Evolutionary conservation across 2,797 vertebrate genomes (phyloP).

Genomic region (Enteromius viviparus): DNA sequence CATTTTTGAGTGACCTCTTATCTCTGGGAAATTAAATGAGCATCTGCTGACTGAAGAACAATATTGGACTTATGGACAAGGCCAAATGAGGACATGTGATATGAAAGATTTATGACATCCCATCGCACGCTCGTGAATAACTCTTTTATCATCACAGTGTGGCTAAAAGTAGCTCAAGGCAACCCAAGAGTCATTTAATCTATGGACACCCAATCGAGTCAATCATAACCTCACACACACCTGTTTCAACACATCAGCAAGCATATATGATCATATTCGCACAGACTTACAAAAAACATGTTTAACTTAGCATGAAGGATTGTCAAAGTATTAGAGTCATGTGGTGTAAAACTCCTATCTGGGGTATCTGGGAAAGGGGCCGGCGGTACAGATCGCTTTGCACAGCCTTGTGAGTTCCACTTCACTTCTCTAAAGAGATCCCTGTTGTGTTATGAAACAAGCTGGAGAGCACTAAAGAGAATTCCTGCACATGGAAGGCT

Average conservation of each 20-base stretch:
- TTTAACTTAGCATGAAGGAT: neutral
- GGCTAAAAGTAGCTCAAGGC: constrained; percentile 28
- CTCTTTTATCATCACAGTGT: neutral
- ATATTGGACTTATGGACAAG: constrained; percentile 37
- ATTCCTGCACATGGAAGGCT: constrained; percentile 66
- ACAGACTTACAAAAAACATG: neutral
- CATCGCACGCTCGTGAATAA: constrained; percentile 11
- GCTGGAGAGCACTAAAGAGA: constrained; percentile 71
- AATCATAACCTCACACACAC: neutral
- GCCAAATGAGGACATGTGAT: constrained; percentile 48
- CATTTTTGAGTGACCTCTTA: neutral
- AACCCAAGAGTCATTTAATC: constrained; percentile 2
- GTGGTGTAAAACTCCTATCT: neutral
- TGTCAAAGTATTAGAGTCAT: neutral
- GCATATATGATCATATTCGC: neutral
- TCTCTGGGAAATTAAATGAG: constrained; percentile 58
- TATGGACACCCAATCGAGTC: neutral
- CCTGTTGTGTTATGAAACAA: constrained; percentile 74
- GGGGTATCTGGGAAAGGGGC: constrained; percentile 45
- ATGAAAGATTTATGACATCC: constrained; percentile 34
- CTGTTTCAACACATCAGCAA: neutral
- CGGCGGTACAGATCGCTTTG: constrained; percentile 68
- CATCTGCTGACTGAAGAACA: constrained; percentile 55
- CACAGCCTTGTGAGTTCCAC: constrained; percentile 66
- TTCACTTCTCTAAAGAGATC: constrained; percentile 72